Conservation (phyloP, 2,888 invertebrate genomes). For the Drosophila meridionalis region DNA sequence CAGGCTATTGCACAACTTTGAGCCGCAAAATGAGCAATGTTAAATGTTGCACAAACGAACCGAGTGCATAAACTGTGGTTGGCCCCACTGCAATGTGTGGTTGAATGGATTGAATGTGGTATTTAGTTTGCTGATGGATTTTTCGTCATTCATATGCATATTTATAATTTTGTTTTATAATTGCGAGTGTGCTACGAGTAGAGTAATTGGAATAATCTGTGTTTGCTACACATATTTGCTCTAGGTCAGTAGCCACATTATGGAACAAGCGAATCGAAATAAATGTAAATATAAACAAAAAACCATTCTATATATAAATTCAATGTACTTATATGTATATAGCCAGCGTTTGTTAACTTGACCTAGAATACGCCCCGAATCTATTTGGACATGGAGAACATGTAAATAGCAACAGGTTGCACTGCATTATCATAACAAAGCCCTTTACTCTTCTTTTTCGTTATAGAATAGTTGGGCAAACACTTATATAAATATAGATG, state of each 20-base stretch:
- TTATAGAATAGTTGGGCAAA: neutral
- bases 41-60: conserved; percentile 39
- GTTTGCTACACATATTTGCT: neutral
- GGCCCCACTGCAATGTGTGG: conserved; percentile 15
- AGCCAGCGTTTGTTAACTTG: neutral
- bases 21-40: conserved; percentile 44
- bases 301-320: neutral
- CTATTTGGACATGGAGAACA: neutral
- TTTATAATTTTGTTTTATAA: conserved; percentile 13
- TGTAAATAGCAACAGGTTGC: neutral
- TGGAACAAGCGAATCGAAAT: neutral
- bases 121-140: conserved; percentile 10
- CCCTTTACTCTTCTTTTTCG: neutral
- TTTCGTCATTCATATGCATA: conserved; percentile 2
- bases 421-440: neutral
- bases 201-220: neutral
- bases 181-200: conserved; percentile 5
- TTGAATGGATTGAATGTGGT: conserved; percentile 8
- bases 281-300: conserved; percentile 3
- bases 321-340: neutral
- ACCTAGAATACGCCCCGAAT: conserved; percentile 7
- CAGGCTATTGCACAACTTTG: conserved; percentile 28
- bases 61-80: conserved; percentile 23
- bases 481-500: neutral
- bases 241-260: conserved; percentile 9